Conservation (phyloP, 1,140 invertebrate species). For the Heliconius hermathena region DNA sequence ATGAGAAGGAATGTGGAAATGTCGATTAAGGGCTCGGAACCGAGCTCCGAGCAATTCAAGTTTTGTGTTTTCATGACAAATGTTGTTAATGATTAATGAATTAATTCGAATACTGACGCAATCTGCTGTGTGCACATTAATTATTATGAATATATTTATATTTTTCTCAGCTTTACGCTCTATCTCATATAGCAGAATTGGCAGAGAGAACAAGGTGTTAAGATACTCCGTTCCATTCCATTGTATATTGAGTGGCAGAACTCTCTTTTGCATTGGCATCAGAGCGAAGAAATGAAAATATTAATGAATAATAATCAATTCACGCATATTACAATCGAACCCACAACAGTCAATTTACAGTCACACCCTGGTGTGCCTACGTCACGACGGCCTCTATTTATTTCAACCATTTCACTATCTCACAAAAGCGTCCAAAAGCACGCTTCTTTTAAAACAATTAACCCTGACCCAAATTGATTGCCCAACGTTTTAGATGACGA, state of each 20-base stretch:
- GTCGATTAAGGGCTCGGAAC: slow-evolving; percentile 28
- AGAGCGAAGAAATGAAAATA: no score
- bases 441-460: slow-evolving; percentile 36
- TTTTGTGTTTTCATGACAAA: slow-evolving; percentile 23
- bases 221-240: no score
- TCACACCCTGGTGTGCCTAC: no score
- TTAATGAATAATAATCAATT: no score
- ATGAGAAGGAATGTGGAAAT: slow-evolving; percentile 39
- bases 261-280: no score
- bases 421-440: slow-evolving; percentile 35
- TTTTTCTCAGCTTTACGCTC: no score
- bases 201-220: no score
- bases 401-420: slow-evolving; percentile 8
- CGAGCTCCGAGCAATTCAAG: slow-evolving; percentile 12
- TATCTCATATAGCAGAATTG: no score
- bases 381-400: no score
- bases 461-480: slow-evolving; percentile 37
- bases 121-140: neutral
- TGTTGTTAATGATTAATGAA: slow-evolving; percentile 24
- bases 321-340: no score
- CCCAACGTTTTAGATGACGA: slow-evolving; percentile 41
- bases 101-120: slow-evolving; percentile 1
- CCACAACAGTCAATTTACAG: no score
- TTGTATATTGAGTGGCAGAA: no score
- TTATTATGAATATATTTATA: neutral